phyloP scores from a whole-genome alignment of 2,113 vertebrate species.

The Myotis davidii region DNA sequence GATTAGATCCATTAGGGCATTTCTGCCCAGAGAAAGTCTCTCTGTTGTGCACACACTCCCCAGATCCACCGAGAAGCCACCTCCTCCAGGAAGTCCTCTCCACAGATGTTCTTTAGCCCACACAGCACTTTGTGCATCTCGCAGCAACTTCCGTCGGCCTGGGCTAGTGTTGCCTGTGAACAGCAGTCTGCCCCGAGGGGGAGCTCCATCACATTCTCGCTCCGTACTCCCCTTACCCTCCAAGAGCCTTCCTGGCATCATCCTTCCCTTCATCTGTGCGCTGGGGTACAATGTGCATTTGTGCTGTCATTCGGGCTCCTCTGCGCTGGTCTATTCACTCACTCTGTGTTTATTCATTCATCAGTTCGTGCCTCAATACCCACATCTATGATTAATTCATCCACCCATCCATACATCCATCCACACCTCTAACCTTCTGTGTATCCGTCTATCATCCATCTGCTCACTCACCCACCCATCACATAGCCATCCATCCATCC shows the following conservation, averaged over 20 bases:
- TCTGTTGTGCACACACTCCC: background rate
- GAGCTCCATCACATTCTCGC: background rate
- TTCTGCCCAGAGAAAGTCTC: background rate
- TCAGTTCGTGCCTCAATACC: background rate
- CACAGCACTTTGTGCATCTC: too few relatives aligned
- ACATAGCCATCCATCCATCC: background rate
- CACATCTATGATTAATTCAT: background rate
- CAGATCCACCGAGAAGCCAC: background rate
- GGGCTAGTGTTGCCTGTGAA: background rate
- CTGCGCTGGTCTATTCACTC: background rate
- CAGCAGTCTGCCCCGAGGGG: background rate
- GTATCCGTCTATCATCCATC: background rate
- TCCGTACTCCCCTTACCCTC: background rate
- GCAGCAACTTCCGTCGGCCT: fast-evolving
- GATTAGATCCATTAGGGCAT: background rate
- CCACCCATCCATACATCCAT: background rate
- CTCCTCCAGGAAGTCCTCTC: background rate
- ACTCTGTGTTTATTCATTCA: background rate
- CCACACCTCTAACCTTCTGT: background rate
- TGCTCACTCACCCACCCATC: background rate
- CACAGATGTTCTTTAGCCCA: background rate
- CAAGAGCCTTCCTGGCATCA: background rate
- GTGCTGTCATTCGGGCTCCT: background rate
- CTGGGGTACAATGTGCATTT: background rate
- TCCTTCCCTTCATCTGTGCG: background rate